These are phyloP conservation scores for Aethes cnicana DNA, from an alignment of 2,888 invertebrate species.

Conservation along the genomic window DNA sequence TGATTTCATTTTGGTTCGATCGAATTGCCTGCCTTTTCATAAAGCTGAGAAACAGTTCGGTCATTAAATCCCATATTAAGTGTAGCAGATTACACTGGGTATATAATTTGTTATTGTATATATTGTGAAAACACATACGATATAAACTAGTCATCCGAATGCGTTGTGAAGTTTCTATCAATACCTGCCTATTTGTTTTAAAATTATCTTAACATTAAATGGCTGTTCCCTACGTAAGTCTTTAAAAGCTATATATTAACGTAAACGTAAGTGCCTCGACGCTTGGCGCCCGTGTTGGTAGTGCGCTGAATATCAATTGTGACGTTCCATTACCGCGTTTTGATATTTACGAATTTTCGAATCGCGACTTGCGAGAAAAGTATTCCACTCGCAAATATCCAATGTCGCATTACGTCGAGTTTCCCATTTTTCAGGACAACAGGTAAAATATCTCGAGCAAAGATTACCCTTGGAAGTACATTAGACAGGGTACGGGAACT, in stretches of 20 bases:
- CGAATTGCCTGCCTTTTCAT: too few relatives aligned
- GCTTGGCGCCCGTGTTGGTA: slow-evolving; percentile 10
- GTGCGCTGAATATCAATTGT: slow-evolving; percentile 29
- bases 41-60: too few relatives aligned
- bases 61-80: too few relatives aligned
- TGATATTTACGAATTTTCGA: slow-evolving; percentile 13
- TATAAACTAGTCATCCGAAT: too few relatives aligned
- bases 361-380: slow-evolving; percentile 2
- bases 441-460: slow-evolving; percentile 3
- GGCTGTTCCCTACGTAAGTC: slow-evolving; percentile 11
- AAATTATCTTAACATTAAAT: too few relatives aligned
- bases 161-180: too few relatives aligned
- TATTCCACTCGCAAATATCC: slow-evolving; percentile 4
- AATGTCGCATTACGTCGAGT: background rate
- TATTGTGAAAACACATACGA: too few relatives aligned
- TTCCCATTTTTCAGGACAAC: background rate
- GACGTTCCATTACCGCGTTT: slow-evolving; percentile 16
- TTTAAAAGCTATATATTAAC: slow-evolving; percentile 29
- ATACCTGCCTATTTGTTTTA: too few relatives aligned
- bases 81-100: too few relatives aligned
- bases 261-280: slow-evolving; percentile 24
- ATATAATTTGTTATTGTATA: too few relatives aligned
- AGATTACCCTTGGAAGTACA: slow-evolving; percentile 5
- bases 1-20: too few relatives aligned
- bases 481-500: slow-evolving; percentile 2